Evolutionary conservation across 1,140 invertebrate species (phyloP), one percentile per base, ranked within the genome.

Genomic region (Drosophila punjabiensis): DNA sequence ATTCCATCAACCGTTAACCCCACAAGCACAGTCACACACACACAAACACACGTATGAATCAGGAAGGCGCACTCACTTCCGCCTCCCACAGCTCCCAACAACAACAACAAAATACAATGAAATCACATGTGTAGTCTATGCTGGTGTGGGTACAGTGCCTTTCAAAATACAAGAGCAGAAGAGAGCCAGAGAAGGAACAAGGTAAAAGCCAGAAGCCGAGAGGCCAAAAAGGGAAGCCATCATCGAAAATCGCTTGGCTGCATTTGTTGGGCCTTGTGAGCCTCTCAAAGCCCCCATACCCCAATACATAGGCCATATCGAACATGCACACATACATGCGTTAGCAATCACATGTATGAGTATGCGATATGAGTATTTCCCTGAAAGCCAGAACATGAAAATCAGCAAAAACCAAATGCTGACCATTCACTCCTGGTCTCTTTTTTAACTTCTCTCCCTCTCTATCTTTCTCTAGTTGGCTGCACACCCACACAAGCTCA

Each of bases 391-490:
- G 48, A 55, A 59, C 33, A 48, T 50, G 14, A 32, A 74, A 60
- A 52, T 50, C 67, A 71, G 39, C 37, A 73, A 52, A 74, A 75
- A 28, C 16, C 48, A 63, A 71, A 55, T 55, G 70, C 71, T 75
- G 69, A 75, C 69, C 71, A 73, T 32, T 70, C 32, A 55, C 28
- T 74, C 24, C 45, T n/a, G 28, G 28, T 61, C 52, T 55, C 63
- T 30, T 24, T 30, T 24, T 53, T 50, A 24, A 24, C 24, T 39
- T 35, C 11, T 18, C 14, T 50, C 45, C 9, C 24, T 37, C 39
- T 33, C 24, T 24, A 37, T 70, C 32, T 73, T 30, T 33, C 18
- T 43, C 37, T 13, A 20, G 37, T 41, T 10, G n/a, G 14, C 14
- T 32, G 20, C 39, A 35, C 73, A 75, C 73, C 70, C 48, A 76